Evolutionary conservation across 2,888 invertebrate genomes (phyloP).

Genomic region (Eupithecia vulgata): DNA sequence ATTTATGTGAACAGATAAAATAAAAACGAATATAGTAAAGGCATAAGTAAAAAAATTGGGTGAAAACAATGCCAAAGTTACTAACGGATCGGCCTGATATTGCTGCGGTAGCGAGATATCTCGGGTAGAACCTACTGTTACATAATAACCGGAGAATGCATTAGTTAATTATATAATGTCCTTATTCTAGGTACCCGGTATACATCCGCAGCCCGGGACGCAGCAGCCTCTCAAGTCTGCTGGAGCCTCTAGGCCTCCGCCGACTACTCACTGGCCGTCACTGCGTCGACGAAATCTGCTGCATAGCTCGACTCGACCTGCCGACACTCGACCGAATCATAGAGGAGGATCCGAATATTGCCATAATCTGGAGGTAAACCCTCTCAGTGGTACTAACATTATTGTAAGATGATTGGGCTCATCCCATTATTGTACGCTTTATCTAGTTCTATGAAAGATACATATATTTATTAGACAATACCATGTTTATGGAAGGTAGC

Average conservation of each 20-base stretch:
- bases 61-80: too few species aligned
- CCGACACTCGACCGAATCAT: conserved; percentile 91
- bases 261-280: conserved; percentile 91
- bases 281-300: conserved; percentile 96
- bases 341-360: conserved; percentile 92
- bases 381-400: background rate
- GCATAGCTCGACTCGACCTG: conserved; percentile 89
- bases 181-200: conserved; percentile 67
- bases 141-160: background rate
- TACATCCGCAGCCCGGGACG: conserved; percentile 60
- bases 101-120: too few species aligned
- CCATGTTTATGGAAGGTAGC: too few species aligned
- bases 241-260: conserved; percentile 76
- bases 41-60: too few species aligned
- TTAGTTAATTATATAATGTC: background rate
- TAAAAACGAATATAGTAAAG: too few species aligned
- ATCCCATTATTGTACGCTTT: background rate
- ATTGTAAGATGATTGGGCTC: background rate
- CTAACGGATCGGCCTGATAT: too few species aligned
- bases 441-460: background rate
- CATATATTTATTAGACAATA: too few species aligned
- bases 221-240: conserved; percentile 59
- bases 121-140: background rate
- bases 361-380: conserved; percentile 90
- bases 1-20: too few species aligned